These are phyloP conservation scores for Euspilapteryx auroguttella DNA, from an alignment of 2,888 invertebrate species.

Conservation along the genomic window DNA sequence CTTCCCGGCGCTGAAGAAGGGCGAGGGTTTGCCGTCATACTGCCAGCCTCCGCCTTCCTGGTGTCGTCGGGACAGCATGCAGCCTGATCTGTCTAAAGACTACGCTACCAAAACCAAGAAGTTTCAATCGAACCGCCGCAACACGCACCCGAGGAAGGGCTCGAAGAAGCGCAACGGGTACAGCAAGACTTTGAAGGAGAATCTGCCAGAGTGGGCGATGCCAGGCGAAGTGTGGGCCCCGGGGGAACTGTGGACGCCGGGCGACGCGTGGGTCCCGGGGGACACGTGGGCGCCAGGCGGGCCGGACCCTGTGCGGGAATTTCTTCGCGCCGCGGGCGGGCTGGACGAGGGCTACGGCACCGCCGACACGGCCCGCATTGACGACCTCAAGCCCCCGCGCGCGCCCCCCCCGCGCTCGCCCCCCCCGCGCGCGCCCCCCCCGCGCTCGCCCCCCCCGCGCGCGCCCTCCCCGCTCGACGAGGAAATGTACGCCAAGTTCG, in stretches of 20 bases:
- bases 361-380: conserved; percentile 47
- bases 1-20: conserved; percentile 70
- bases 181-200: conserved; percentile 41
- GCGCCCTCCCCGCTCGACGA: conserved; percentile 39
- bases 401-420: conserved; percentile 36
- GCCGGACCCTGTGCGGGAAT: conserved; percentile 50
- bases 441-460: conserved; percentile 25
- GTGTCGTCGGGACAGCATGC: conserved; percentile 40
- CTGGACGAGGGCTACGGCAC: conserved; percentile 55
- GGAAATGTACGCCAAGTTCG: conserved; percentile 60
- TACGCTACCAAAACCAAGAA: conserved; percentile 37
- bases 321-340: conserved; percentile 44
- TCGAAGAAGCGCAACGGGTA: conserved; percentile 38
- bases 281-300: conserved; percentile 52
- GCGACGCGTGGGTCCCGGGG: conserved; percentile 51
- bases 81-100: conserved; percentile 37
- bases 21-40: conserved; percentile 40
- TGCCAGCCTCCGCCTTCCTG: conserved; percentile 48
- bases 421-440: conserved; percentile 29
- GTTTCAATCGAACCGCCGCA: conserved; percentile 32
- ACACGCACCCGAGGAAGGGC: conserved; percentile 34
- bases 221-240: conserved; percentile 55
- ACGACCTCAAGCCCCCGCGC: conserved; percentile 36
- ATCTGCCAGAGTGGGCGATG: conserved; percentile 58
- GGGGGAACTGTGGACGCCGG: conserved; percentile 51